Base-by-base conservation (phyloP, 2,113 vertebrate genomes). In the Sceloporus tristichus region DNA sequence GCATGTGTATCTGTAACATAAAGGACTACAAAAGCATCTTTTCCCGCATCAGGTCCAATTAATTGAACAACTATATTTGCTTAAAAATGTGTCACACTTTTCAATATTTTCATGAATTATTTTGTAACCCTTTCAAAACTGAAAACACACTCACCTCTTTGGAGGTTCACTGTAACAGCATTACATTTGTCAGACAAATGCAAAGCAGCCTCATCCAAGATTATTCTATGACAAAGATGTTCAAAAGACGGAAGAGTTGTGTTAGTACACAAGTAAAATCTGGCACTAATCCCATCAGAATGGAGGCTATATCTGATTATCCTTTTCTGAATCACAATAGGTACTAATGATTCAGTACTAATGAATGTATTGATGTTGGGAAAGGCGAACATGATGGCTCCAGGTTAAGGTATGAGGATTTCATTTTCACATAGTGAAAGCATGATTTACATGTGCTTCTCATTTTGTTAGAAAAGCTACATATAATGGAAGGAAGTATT, bases 161-260 rank as follows among this genome's bases (percentile, higher is more conserved):
- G 96, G 62, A 99, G 94, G 92, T 99, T 99, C 87, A 99, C 96
- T 54, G 94, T 95, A n/a, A 98, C 96, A 1, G 97, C 96, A 42
- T 98, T 99, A 93, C 96, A 98, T 94, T 98, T 99, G 94, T 99
- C 98, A 82, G 99, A 99, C 42, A 99, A 96, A 95, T 99, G 98
- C 82, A 99, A 94, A 89, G 98, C 98, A 84, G 98, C 98, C 94
- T 99, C 98, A 87, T 99, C 99, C 95, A 99, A 96, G 96, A 99
- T 99, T 48, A 99, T 99, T 94, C 99, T 99, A 54, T 27, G 91
- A 48, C 62, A 71, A 90, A 93, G 62, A 59, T 62, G 53, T 77
- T 27, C 40, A 40, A 89, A n/a, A 74, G 76, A 62, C 34, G 54
- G 4, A 78, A 0, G 82, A 94, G 42, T 34, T 84, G 40, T 78